phyloP scores from a whole-genome alignment of 1,140 invertebrate genomes.

The Ganaspis sp. region DNA sequence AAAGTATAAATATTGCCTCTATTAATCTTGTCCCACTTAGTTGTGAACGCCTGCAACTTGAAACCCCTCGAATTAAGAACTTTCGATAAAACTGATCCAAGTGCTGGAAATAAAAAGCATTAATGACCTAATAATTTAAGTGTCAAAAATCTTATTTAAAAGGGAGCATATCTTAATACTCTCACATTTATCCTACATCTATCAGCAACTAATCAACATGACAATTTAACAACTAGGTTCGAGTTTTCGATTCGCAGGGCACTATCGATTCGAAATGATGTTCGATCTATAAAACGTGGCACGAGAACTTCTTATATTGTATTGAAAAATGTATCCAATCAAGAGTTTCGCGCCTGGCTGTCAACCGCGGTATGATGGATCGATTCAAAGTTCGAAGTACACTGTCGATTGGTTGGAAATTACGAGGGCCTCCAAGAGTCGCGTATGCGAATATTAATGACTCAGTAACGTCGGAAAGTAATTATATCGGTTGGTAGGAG shows the following conservation, averaged over 20 bases:
- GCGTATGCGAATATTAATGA: slow-evolving; percentile 24
- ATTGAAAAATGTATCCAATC: slow-evolving; percentile 30
- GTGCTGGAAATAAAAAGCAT: not conserved
- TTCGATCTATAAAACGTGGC: not conserved
- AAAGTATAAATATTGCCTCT: not conserved
- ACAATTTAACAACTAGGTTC: not conserved
- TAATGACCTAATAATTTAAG: not conserved
- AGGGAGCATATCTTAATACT: not conserved
- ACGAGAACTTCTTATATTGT: not conserved
- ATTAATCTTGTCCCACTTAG: no score
- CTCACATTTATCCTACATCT: not conserved
- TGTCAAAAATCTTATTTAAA: slow-evolving; percentile 23
- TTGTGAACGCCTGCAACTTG: not conserved
- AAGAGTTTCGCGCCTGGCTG: slow-evolving; percentile 24
- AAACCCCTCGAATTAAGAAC: not conserved
- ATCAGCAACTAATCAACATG: not conserved
- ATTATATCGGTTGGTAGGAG: slow-evolving; percentile 4
- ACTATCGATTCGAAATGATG: not conserved
- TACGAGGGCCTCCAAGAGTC: not conserved
- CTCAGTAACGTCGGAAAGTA: slow-evolving; percentile 17
- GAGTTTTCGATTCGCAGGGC: not conserved
- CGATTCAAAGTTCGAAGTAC: slow-evolving; percentile 30
- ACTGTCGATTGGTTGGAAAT: slow-evolving; percentile 9
- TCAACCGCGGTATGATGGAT: not conserved
- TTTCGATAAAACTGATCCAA: not conserved